Conservation (phyloP, 2,888 invertebrate species). For the Drosophila tripunctata region DNA sequence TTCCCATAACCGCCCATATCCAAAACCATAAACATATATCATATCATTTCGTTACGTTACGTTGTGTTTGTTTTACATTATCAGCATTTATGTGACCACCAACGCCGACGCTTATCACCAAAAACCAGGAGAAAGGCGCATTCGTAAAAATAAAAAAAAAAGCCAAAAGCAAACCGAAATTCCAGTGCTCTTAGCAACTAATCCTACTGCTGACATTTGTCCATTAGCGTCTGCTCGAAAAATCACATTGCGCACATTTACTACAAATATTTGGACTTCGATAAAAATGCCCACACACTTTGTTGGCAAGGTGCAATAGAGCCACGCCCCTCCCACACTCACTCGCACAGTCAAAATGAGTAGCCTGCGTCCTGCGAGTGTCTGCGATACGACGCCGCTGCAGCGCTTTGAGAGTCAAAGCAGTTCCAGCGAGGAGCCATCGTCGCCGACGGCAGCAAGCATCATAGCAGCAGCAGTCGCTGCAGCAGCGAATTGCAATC, state of each 20-base stretch:
- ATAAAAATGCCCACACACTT: conserved; percentile 63
- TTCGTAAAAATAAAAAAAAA: conserved; percentile 6
- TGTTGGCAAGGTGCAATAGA: conserved; percentile 55
- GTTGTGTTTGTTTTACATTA: conserved; percentile 52
- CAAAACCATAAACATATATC: too few relatives aligned
- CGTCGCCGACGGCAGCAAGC: conserved; percentile 72
- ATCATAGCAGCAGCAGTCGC: conserved; percentile 51
- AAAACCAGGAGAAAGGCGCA: conserved; percentile 5
- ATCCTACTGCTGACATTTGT: conserved; percentile 14
- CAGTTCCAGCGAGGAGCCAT: conserved; percentile 80
- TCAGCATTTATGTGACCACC: conserved; percentile 32
- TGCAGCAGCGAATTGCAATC: conserved; percentile 22
- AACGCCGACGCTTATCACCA: conserved; percentile 56
- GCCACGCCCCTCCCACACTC: conserved; percentile 25
- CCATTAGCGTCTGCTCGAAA: conserved; percentile 64
- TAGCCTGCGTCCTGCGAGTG: conserved; percentile 72
- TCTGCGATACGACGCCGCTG: conserved; percentile 80
- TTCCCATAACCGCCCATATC: conserved; percentile 30
- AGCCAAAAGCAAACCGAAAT: conserved; percentile 32
- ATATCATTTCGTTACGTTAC: too few relatives aligned
- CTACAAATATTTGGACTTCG: conserved; percentile 63
- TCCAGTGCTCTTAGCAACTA: not conserved
- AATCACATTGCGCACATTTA: conserved; percentile 26
- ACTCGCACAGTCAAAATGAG: conserved; percentile 46
- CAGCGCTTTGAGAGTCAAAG: conserved; percentile 79